Base-by-base conservation (phyloP, 2,888 invertebrate genomes). In the Syrphus vitripennis region DNA sequence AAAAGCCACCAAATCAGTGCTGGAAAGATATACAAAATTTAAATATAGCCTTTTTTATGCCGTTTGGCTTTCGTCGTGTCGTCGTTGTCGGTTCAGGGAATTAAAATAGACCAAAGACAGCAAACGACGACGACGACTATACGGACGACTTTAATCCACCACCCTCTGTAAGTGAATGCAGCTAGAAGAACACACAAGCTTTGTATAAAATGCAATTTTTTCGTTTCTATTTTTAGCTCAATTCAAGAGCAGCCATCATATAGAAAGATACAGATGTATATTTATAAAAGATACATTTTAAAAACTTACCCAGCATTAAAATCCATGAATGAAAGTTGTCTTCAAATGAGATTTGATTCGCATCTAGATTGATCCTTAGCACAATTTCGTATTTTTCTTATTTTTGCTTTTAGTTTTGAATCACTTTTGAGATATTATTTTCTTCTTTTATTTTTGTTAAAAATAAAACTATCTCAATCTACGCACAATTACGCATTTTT, bases 241-340 rank as follows among this genome's bases (percentile, higher is more conserved):
- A 63, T 24, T 53, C 53, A 63, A 74, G 45, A 61, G 50, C 16
- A 80, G n/a, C 16, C 14, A 10, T n/a, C 14, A 10, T n/a, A 16
- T 5, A 50, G 29, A 26, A 16, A 67, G 9, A 19, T 16, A 40
- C 7, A n/a, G n/a, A 34, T 37, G 19, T 3, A 10, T 31, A 29
- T 31, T 5, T 24, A 14, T 31, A 16, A 19, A n/a, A 77, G 48
- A 45, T 59, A 77, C 31, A 42, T 59, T 53, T 31, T 16, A 4
- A 34, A 1, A 14, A 86, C 86, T 86, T 71, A 86, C 86, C 86
- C 63, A 86, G 82, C 77, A 86, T 59, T 82, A 70, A 86, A 86
- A 86, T 86, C 86, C 86, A 86, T 86, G 86, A 86, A 86, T 86
- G 82, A 86, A 74, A 86, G 72, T 57, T 74, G 74, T 29, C 70